These are phyloP conservation scores for Dendroctonus valens DNA, from an alignment of 1,140 invertebrate genomes.

Conservation along the genomic window DNA sequence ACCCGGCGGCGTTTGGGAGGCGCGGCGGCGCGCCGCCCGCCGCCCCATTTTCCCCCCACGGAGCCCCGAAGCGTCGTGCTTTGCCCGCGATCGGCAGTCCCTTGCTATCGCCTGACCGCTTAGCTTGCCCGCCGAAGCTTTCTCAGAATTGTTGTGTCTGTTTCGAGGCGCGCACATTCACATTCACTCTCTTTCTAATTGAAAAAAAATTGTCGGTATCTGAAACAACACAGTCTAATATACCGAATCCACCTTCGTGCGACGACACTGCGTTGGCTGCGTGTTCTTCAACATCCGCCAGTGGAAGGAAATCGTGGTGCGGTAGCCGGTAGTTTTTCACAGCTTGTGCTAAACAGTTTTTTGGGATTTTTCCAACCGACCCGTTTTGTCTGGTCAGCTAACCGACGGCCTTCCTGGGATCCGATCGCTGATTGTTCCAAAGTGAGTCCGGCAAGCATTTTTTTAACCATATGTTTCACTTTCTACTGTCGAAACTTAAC, in stretches of 20 bases:
- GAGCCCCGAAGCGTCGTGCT: slow-evolving; percentile 22
- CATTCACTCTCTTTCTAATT: slow-evolving; percentile 15
- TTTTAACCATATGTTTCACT: too few relatives aligned
- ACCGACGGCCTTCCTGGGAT: too few relatives aligned
- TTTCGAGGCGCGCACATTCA: slow-evolving; percentile 48
- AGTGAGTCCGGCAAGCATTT: too few relatives aligned
- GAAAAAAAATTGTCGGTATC: slow-evolving; percentile 12
- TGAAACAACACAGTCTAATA: slow-evolving; percentile 11
- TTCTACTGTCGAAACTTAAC: too few relatives aligned
- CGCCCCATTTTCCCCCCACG: slow-evolving; percentile 18
- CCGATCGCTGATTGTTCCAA: too few relatives aligned
- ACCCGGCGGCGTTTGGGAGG: slow-evolving; percentile 14
- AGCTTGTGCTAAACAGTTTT: slow-evolving; percentile 9
- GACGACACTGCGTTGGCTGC: slow-evolving; percentile 21
- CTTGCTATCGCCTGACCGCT: slow-evolving; percentile 52
- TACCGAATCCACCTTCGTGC: slow-evolving; percentile 9
- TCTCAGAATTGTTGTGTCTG: slow-evolving; percentile 49
- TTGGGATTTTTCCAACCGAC: slow-evolving; percentile 10
- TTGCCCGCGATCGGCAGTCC: slow-evolving; percentile 45
- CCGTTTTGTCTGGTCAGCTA: neutral
- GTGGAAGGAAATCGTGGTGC: slow-evolving; percentile 15
- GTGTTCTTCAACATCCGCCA: slow-evolving; percentile 21
- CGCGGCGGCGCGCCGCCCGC: slow-evolving; percentile 38
- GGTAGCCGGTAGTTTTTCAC: slow-evolving; percentile 20
- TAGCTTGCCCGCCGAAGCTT: slow-evolving; percentile 52